Conservation (phyloP, 1,140 invertebrate genomes). For the Goniozus legneri region DNA sequence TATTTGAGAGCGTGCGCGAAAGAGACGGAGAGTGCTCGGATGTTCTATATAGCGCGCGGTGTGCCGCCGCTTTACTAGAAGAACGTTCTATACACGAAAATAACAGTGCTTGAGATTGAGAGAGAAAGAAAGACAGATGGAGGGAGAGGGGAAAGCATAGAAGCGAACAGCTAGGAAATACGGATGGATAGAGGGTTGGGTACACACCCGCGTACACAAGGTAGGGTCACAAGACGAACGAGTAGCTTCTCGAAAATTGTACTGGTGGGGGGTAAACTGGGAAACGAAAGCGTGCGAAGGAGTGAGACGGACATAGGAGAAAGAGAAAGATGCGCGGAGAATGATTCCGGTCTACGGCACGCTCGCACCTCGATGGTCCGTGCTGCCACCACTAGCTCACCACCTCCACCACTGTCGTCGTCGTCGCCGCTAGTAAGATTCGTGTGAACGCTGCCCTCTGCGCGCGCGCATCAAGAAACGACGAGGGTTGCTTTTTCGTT, state of each 20-base stretch:
- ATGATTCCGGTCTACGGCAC: constrained; percentile 39
- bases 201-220: too few relatives aligned
- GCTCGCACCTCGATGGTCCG: constrained; percentile 36
- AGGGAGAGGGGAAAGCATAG: not conserved
- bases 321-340: constrained; percentile 28
- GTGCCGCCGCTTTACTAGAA: constrained; percentile 12
- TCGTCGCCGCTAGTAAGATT: constrained; percentile 37
- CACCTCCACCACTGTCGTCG: constrained; percentile 19
- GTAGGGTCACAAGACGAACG: constrained; percentile 16
- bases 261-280: not conserved
- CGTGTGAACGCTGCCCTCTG: constrained; percentile 38
- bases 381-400: constrained; percentile 22
- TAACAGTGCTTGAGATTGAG: too few relatives aligned
- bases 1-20: not conserved
- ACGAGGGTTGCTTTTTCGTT: constrained; percentile 31
- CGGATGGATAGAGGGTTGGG: constrained; percentile 7
- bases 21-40: constrained; percentile 23
- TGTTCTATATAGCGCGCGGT: constrained; percentile 11
- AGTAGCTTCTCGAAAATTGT: constrained; percentile 17
- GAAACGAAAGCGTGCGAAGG: constrained; percentile 7
- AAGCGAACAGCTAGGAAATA: constrained; percentile 12
- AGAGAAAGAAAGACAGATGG: too few relatives aligned
- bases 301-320: constrained; percentile 12
- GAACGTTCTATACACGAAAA: too few relatives aligned
- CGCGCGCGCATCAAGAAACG: constrained; percentile 18